Evolutionary conservation across 1,140 invertebrate genomes (phyloP).

Genomic region (Brachionus rotundiformis): DNA sequence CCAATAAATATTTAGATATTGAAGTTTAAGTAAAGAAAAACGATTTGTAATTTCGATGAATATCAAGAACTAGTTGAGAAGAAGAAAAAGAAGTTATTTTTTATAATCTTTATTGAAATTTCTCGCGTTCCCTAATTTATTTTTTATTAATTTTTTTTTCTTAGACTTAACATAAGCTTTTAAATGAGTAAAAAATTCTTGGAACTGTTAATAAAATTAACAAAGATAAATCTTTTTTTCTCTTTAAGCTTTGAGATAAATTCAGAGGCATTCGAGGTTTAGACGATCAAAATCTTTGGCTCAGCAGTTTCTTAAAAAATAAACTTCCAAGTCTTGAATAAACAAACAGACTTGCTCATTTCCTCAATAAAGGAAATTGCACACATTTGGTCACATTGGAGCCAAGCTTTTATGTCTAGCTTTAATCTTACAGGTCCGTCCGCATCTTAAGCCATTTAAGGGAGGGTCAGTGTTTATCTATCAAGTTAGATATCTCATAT

Average conservation of each 20-base stretch:
- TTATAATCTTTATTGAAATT: constrained; percentile 51
- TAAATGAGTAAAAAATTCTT: neutral
- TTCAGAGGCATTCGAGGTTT: neutral
- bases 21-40: constrained; percentile 41
- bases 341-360: neutral
- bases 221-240: constrained; percentile 12
- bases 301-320: neutral
- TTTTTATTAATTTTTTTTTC: constrained; percentile 46
- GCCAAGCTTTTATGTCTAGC: neutral
- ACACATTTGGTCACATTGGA: no score
- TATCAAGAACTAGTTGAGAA: constrained; percentile 16
- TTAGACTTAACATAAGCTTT: constrained; percentile 48
- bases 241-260: neutral
- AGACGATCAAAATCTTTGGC: neutral
- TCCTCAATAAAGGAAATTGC: no score
- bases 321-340: neutral
- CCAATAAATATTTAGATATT: constrained; percentile 43
- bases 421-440: no score
- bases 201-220: constrained; percentile 42
- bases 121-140: constrained; percentile 49
- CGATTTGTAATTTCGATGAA: constrained; percentile 33
- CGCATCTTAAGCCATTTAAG: no score
- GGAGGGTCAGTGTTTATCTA: neutral
- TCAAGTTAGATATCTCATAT: neutral
- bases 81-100: constrained; percentile 40